A percentile compares a stretch with the other conserved stretches of the same genome.
Evolutionary conservation across 2,113 vertebrate genomes (phyloP).

Genomic region (Gobiocypris rarus): DNA sequence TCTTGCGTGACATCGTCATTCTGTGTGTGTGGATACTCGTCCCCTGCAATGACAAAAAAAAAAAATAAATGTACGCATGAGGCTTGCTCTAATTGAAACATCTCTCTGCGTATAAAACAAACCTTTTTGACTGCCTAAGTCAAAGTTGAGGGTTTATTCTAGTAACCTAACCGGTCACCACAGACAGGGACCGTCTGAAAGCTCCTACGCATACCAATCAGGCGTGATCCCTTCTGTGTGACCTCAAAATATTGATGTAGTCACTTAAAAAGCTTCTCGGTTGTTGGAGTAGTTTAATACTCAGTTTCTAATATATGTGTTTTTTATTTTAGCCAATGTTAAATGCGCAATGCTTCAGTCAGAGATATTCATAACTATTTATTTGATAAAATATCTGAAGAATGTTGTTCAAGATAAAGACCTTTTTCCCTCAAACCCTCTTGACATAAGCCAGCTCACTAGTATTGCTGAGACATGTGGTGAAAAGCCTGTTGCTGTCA

Average conservation of each 20-base stretch:
- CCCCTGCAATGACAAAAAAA: constrained; percentile 8
- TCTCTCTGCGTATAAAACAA: neutral
- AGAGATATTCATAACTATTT: constrained; percentile 52
- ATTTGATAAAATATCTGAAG: constrained; percentile 49
- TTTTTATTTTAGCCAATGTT: constrained; percentile 50
- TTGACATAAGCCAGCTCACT: constrained; percentile 17
- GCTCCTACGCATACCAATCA: neutral
- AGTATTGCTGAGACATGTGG: constrained; percentile 14
- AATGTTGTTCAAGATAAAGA: constrained; percentile 33
- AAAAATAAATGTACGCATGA: neutral
- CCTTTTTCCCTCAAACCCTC: neutral
- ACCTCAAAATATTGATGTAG: constrained; percentile 15
- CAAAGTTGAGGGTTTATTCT: neutral
- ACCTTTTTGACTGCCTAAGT: constrained; percentile 4
- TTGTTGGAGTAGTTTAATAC: constrained; percentile 11
- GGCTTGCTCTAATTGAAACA: neutral
- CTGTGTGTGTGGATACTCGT: neutral
- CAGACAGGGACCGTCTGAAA: neutral
- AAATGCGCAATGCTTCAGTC: constrained; percentile 57
- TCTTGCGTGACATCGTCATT: neutral
- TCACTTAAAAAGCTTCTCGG: constrained; percentile 17
- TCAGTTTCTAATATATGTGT: constrained; percentile 45
- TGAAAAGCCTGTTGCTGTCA: constrained; percentile 31
- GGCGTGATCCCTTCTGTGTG: neutral
- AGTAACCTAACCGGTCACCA: neutral